Conservation (phyloP, 2,888 invertebrate species). For the Pristionchus japonicus region DNA sequence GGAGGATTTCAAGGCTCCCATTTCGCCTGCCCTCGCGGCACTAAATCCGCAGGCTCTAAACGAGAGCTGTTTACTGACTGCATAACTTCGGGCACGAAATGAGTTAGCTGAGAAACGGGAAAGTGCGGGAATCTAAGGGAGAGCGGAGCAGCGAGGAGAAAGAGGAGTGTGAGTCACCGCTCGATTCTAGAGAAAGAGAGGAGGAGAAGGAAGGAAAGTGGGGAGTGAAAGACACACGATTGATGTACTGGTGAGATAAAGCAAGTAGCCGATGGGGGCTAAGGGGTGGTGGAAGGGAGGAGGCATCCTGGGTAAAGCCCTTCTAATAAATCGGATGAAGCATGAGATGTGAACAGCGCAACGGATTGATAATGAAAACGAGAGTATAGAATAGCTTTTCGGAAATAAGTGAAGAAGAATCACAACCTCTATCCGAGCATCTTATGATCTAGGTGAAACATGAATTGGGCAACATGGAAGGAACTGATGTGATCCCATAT, state of each 20-base stretch:
- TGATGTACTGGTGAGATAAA: slow-evolving; percentile 34
- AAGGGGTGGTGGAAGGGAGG: not conserved
- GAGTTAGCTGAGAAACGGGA: not conserved
- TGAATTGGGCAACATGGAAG: too few species aligned
- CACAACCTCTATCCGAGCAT: too few species aligned
- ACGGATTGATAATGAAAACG: too few species aligned
- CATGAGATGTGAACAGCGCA: not conserved
- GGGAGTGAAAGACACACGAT: not conserved
- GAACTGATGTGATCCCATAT: too few species aligned
- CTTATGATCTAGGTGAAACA: too few species aligned
- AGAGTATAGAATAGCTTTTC: too few species aligned
- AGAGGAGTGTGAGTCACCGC: slow-evolving; percentile 18
- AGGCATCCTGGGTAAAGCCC: too few species aligned
- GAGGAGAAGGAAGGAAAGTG: not conserved
- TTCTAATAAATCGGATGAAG: not conserved
- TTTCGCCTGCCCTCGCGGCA: not conserved
- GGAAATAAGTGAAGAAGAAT: too few species aligned
- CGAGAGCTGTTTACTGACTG: not conserved
- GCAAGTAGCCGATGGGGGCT: not conserved
- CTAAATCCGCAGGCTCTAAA: not conserved
- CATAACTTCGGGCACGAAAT: slow-evolving; percentile 4
- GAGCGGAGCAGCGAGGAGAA: not conserved
- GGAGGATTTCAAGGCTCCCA: not conserved
- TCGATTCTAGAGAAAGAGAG: slow-evolving; percentile 18
- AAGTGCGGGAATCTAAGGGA: slow-evolving; percentile 34